Evolutionary conservation across 2,797 vertebrate species (phyloP), one percentile per base, ranked within the genome.

Genomic region (Pelobates cultripes): DNA sequence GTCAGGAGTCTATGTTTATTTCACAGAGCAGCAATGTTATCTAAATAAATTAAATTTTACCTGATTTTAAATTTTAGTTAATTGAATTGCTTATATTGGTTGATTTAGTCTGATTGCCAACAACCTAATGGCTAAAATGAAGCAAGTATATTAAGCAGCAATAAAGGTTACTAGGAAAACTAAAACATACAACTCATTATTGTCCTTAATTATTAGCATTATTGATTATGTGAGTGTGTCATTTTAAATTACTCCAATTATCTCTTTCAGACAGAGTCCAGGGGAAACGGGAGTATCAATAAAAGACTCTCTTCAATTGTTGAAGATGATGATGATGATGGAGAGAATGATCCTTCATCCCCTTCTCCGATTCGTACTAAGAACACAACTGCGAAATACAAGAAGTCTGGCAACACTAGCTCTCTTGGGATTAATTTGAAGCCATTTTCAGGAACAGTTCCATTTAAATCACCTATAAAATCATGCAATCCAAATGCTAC

Each of bases 251-350:
- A 55, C 53, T 74, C 43, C 43, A 45, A 43, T 71, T 72, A 13
- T 67, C 28, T 70, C 85, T 86, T 93, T 88, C 86, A 95, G 94
- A 87, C 90, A 72, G 94, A 93, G 55, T 86, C 90, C 57, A 94
- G 93, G 74, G 93, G 94, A 87, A 95, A 95, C 0, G 94, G 94
- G 61, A 93, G 89, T 84, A 92, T 95, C 88, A 94, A 92, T 81
- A 94, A 91, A 77, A 92, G 83, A 81, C 92, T 94, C 41, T 88
- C 92, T 73, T 94, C 92, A 43, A 93, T 95, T 80, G 89, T 92
- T 75, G 94, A 95, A 89, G 92, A 94, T 75, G 93, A 95, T 2
- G 93, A 94, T 7, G 91, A 92, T 0, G 91, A 92, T 4, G 92
- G 90, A 0, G 87, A 87, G 7, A 89, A 89, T 15, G 93, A 93